Conservation (phyloP, 2,888 invertebrate species). For the Cheilosia impressa region DNA sequence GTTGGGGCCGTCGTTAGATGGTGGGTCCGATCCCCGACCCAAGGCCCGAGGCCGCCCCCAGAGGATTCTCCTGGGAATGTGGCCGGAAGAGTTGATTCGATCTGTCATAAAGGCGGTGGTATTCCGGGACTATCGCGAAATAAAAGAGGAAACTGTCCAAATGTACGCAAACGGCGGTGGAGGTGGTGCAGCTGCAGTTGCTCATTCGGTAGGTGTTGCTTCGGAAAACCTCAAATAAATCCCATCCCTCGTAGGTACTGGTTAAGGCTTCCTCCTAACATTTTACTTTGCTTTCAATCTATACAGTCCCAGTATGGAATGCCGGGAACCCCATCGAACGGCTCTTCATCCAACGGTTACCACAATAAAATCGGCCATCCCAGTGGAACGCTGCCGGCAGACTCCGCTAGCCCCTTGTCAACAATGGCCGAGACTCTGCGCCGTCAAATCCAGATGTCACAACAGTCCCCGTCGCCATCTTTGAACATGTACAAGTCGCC, state of each 20-base stretch:
- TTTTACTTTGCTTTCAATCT: not conserved
- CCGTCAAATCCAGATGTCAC: slow-evolving; percentile 81
- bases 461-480: slow-evolving; percentile 81
- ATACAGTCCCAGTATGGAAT: slow-evolving; percentile 78
- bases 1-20: slow-evolving; percentile 95
- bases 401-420: slow-evolving; percentile 79
- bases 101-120: slow-evolving; percentile 96
- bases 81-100: slow-evolving; percentile 97
- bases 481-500: slow-evolving; percentile 83
- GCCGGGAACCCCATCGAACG: slow-evolving; percentile 73
- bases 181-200: slow-evolving; percentile 61
- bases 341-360: slow-evolving; percentile 80
- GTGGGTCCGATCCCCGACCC: slow-evolving; percentile 94
- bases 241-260: not conserved
- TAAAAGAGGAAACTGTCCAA: slow-evolving; percentile 89
- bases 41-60: slow-evolving; percentile 96
- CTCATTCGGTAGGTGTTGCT: slow-evolving; percentile 76
- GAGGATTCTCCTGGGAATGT: slow-evolving; percentile 94
- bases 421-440: slow-evolving; percentile 82
- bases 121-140: slow-evolving; percentile 93
- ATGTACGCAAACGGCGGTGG: slow-evolving; percentile 83
- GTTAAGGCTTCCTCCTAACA: not conserved
- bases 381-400: slow-evolving; percentile 78
- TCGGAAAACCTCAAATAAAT: not conserved
- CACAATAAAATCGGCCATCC: slow-evolving; percentile 77